Conservation (phyloP, 2,113 vertebrate genomes). For the Herpetotheres cachinnans region DNA sequence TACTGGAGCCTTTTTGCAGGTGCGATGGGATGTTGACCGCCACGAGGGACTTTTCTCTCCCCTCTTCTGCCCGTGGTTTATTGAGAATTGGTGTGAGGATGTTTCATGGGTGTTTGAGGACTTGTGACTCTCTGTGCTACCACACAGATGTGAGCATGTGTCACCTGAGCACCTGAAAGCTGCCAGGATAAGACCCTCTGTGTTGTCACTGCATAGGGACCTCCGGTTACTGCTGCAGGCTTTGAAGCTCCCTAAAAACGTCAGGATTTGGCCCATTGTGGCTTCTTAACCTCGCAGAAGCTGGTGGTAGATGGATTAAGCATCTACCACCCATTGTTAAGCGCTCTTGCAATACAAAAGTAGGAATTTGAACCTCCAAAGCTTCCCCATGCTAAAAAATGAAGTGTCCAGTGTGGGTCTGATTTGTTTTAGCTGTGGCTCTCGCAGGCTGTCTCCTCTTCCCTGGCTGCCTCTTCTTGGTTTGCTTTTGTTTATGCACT, state of each 20-base stretch:
- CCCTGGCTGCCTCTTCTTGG: not conserved
- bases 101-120: too few relatives aligned
- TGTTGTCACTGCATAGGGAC: rapidly evolving
- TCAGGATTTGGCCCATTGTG: not conserved
- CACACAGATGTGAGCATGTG: rapidly evolving
- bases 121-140: too few relatives aligned
- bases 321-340: not conserved
- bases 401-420: rapidly evolving
- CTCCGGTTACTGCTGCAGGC: too few relatives aligned
- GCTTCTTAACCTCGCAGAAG: not conserved
- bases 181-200: not conserved
- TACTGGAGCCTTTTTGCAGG: not conserved
- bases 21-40: rapidly evolving
- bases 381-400: not conserved
- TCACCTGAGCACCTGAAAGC: not conserved
- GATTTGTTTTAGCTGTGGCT: not conserved
- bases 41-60: too few relatives aligned
- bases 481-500: not conserved
- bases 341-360: not conserved
- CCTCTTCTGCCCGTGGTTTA: not conserved
- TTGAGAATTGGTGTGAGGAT: not conserved
- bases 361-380: not conserved
- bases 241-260: not conserved
- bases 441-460: not conserved
- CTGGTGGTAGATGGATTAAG: not conserved